These are phyloP conservation scores for Philypnodon macrostomus DNA, from an alignment of 2,797 vertebrate species.

Conservation along the genomic window DNA sequence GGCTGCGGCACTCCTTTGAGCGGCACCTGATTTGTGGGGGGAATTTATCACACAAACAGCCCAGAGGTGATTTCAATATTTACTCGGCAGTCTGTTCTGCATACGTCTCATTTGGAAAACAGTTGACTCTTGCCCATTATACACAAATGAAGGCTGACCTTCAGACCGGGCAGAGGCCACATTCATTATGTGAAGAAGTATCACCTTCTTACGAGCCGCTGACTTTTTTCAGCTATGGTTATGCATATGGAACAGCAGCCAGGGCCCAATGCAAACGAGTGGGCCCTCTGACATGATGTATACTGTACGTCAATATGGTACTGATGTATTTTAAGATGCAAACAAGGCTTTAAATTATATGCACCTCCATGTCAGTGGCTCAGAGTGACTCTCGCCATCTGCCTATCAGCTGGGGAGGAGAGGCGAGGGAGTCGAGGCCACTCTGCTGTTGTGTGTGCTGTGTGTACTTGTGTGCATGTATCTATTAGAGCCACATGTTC, in stretches of 20 bases:
- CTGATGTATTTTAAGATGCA: conserved; percentile 99
- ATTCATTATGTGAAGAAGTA: conserved; percentile 82
- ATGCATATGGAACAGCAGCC: conserved; percentile 83
- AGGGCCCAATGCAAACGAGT: conserved; percentile 77
- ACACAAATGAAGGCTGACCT: conserved; percentile 97
- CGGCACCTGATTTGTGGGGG: conserved; percentile 70
- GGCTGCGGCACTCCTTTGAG: conserved; percentile 57
- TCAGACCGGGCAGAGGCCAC: conserved; percentile 82
- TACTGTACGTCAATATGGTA: conserved; percentile 99
- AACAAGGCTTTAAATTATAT: conserved; percentile 99
- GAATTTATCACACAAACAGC: conserved; percentile 76
- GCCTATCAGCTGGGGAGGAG: conserved; percentile 96
- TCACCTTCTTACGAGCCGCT: conserved; percentile 73
- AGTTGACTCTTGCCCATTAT: conserved; percentile 83
- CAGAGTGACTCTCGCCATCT: conserved; percentile 92
- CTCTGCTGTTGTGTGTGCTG: conserved; percentile 34
- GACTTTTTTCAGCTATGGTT: conserved; percentile 45
- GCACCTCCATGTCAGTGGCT: conserved; percentile 94
- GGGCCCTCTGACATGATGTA: conserved; percentile 89
- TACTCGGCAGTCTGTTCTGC: conserved; percentile 74
- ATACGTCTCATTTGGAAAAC: conserved; percentile 85
- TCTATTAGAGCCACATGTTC: conserved; percentile 94
- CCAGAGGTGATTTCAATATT: conserved; percentile 80
- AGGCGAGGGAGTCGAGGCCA: conserved; percentile 78
- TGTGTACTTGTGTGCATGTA: conserved; percentile 37